These are phyloP conservation scores for Pristis pectinata DNA, from an alignment of 2,797 vertebrate species.

Conservation along the genomic window DNA sequence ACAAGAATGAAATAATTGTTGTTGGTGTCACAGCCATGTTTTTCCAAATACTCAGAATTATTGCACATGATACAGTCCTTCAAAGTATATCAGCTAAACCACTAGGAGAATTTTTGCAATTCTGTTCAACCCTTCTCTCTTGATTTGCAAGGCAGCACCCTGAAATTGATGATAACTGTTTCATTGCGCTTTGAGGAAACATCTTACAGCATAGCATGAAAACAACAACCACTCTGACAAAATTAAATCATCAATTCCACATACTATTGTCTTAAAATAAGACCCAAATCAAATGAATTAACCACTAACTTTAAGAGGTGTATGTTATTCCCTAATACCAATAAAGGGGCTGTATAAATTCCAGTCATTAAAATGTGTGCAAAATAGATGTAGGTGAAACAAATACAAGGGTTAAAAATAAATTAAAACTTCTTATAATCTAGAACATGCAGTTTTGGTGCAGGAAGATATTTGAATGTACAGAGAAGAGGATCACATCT, in stretches of 20 bases:
- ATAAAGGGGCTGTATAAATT: not conserved
- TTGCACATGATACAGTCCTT: not conserved
- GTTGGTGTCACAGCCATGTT: not conserved
- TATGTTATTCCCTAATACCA: not conserved
- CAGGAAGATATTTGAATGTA: not conserved
- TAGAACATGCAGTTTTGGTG: not conserved
- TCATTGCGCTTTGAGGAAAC: not conserved
- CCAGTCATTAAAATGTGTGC: not conserved
- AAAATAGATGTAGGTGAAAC: not conserved
- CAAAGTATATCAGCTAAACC: not conserved
- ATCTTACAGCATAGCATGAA: not conserved
- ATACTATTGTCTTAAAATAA: not conserved
- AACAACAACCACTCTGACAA: not conserved
- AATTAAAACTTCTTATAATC: not conserved
- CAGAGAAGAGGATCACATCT: not conserved
- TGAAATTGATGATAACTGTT: not conserved
- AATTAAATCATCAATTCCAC: not conserved
- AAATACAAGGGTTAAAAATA: not conserved
- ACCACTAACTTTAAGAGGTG: not conserved
- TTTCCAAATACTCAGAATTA: not conserved
- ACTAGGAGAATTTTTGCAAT: not conserved
- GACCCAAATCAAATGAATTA: not conserved
- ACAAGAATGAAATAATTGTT: not conserved
- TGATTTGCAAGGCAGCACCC: not conserved
- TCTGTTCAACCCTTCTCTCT: not conserved